Evolutionary conservation across 2,113 vertebrate genomes (phyloP), one percentile per base, ranked within the genome.

Genomic region (Todiramphus saurophagus): DNA sequence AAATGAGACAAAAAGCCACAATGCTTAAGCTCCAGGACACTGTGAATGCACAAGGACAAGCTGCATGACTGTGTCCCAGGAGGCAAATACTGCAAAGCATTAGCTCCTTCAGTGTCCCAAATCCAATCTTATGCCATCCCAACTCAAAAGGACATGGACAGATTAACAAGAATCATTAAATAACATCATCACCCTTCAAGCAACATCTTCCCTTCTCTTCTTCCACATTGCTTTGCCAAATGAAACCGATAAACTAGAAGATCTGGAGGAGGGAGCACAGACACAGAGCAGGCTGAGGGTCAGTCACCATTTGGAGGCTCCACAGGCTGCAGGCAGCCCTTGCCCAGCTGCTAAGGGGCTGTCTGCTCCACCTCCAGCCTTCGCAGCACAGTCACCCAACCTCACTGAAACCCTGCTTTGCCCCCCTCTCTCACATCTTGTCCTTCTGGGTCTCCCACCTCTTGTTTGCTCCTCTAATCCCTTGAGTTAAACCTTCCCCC

Each of bases 231-330:
- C 41, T 53, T 44, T 28, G 44, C 31, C 44, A 30, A 50, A 28
- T 46, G 27, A 13, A 39, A 19, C 17, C 1, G 4, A 51, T 23
- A 13, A 21, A 10, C 6, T 1, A 4, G 9, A 23, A 19, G 9
- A 27, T 20, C 30, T 5, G 33, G 56, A 63, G 77, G 2, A 39
- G 28, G 60, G 28, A 43, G 41, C 1, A 19, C 43, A 11, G 43
- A 4, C 11, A 7, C 37, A 9, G 19, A 16, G 30, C 2, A 1
- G 56, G 31, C 17, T 1, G 2, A 16, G 13, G n/a, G 72, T 5
- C 12, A 31, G 16, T 8, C 43, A 21, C 1, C 23, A 31, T 56
- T 31, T 16, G 53, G 35, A 18, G 20, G 56, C 30, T 55, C 20
- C 46, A 13, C 10, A n/a, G 39, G 14, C 14, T 55, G 31, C 55